Conservation (phyloP, 2,113 vertebrate species). For the Coryphaenoides rupestris region DNA sequence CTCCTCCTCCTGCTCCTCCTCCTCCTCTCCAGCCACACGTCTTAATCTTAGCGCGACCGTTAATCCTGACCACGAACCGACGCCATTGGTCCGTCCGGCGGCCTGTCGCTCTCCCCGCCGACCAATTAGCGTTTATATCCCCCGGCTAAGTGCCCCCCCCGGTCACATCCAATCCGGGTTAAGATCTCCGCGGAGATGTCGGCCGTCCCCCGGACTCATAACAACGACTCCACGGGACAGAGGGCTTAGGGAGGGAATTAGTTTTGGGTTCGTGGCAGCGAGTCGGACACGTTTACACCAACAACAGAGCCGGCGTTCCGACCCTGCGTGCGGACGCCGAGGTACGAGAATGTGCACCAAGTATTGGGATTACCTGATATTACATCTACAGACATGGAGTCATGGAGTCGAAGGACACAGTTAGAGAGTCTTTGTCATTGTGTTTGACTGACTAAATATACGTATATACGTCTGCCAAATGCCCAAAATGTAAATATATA, state of each 20-base stretch:
- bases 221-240: slow-evolving; percentile 4
- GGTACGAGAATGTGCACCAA: too few relatives aligned
- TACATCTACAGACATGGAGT: too few relatives aligned
- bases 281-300: slow-evolving; percentile 10
- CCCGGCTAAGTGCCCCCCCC: slow-evolving; percentile 44
- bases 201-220: slow-evolving; percentile 27
- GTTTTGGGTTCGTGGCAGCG: neutral
- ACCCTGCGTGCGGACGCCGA: too few relatives aligned
- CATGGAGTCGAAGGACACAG: too few relatives aligned
- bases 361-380: too few relatives aligned
- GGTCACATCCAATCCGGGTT: slow-evolving; percentile 11
- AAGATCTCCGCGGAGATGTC: slow-evolving; percentile 23
- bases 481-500: too few relatives aligned
- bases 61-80: slow-evolving; percentile 36
- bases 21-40: slow-evolving; percentile 24
- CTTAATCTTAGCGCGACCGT: slow-evolving; percentile 11
- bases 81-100: slow-evolving; percentile 20
- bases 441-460: neutral
- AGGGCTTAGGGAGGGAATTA: neutral
- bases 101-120: slow-evolving; percentile 25
- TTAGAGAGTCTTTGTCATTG: too few relatives aligned
- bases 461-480: too few relatives aligned
- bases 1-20: too few relatives aligned
- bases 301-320: slow-evolving; percentile 1
- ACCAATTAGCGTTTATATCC: slow-evolving; percentile 40